A percentile compares a stretch with the other conserved stretches of the same genome.
Evolutionary conservation across 92 coral and sea anemone genomes (phyloP).

Genomic region (Epizoanthus ramosus): DNA sequence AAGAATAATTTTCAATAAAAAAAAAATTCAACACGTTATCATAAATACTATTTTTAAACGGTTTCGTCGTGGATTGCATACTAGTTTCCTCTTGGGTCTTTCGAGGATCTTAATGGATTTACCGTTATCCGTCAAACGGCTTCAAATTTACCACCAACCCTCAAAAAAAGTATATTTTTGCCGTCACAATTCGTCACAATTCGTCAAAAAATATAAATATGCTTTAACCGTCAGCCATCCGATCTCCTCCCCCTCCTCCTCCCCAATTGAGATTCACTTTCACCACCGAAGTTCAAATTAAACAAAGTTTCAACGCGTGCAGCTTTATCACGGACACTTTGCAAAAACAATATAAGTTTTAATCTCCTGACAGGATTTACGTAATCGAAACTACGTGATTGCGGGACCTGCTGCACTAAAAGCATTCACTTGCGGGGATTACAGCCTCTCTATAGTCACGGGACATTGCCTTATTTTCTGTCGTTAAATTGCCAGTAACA

Average conservation of each 20-base stretch:
- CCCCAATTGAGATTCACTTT: no score
- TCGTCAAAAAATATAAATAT: no score
- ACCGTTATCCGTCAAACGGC: no score
- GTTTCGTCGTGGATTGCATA: no score
- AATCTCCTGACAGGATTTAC: neutral
- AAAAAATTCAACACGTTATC: no score
- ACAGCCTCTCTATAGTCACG: neutral
- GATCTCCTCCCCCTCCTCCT: neutral
- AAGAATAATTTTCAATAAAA: no score
- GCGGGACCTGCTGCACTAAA: neutral
- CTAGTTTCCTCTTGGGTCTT: no score
- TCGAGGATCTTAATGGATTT: no score
- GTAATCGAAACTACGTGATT: neutral
- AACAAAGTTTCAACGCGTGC: neutral
- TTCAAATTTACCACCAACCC: neutral
- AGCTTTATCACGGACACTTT: neutral
- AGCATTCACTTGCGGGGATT: constrained; percentile 2
- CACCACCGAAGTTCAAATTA: neutral
- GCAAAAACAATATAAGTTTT: neutral
- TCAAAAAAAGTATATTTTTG: neutral
- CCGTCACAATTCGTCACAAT: no score
- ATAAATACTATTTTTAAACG: no score
- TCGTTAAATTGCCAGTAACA: neutral
- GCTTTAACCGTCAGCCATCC: no score
- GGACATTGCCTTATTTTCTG: neutral